Conservation (phyloP, 2,113 vertebrate species). For the Sinocyclocheilus grahami region DNA sequence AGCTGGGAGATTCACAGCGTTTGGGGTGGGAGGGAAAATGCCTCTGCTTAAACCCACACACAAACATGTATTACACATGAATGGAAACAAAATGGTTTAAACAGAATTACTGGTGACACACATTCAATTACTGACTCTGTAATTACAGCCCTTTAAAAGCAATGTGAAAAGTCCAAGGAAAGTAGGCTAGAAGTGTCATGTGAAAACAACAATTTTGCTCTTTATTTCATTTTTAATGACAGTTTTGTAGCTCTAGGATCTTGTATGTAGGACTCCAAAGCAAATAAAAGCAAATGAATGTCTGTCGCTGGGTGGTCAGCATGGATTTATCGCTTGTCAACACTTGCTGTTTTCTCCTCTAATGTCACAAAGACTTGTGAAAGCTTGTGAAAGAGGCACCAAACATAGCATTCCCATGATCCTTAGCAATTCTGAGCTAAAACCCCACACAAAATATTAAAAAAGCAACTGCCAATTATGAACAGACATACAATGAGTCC, state of each 20-base stretch:
- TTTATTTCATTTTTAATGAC: constrained; percentile 43
- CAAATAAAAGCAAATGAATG: constrained; percentile 31
- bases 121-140: constrained; percentile 19
- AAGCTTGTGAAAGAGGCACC: constrained; percentile 28
- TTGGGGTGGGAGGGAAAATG: constrained; percentile 11
- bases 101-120: constrained; percentile 16
- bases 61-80: background rate
- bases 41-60: background rate
- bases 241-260: constrained; percentile 20
- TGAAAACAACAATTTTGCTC: constrained; percentile 49
- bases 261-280: constrained; percentile 30
- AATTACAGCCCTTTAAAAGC: constrained; percentile 27
- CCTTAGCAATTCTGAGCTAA: constrained; percentile 46
- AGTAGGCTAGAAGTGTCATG: constrained; percentile 9
- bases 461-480: constrained; percentile 38
- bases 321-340: constrained; percentile 49
- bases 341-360: constrained; percentile 20
- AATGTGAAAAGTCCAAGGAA: background rate
- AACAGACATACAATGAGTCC: background rate
- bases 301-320: background rate
- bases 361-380: constrained; percentile 45
- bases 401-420: constrained; percentile 56
- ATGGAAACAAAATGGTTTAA: constrained; percentile 1
- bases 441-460: constrained; percentile 45
- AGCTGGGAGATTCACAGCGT: constrained; percentile 4